Evolutionary conservation across 1,140 invertebrate species (phyloP), one percentile per base, ranked within the genome.

Genomic region (Heliconius melpomene): DNA sequence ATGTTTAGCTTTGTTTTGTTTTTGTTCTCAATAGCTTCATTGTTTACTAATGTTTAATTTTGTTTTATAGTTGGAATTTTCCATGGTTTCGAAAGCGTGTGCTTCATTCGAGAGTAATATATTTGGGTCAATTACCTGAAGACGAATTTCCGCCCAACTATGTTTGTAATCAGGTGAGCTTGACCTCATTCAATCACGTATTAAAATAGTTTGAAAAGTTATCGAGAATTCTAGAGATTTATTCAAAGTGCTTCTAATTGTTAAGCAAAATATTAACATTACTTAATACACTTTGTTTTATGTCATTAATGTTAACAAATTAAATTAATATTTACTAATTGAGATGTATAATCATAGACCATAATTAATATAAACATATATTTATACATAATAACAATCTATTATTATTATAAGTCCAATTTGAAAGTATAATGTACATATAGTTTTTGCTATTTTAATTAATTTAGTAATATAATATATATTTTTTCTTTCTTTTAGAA

Each of bases 121-220:
- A 92, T 87, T 82, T 95, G 74, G 94, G 94, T 38, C 95, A 95
- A 85, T 89, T 95, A 40, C 95, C 96, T 77, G 95, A 96, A 73
- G 97, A 97, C 87, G 97, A 98, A 89, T 99, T 97, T 95, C 98
- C 99, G 66, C 96, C 98, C 74, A 99, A 99, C 95, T 98, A 98
- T 82, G 99, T 99, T 81, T 96, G 98, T 85, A 99, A 99, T 96
- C 99, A 96, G 89, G 94, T 95, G 81, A 92, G 88, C 66, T 57
- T 83, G 83, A 83, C 80, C 79, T 82, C 78, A 74, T 79, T 84
- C 66, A 52, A 32, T 77, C 70, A 60, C 40, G 20, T 54, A 71
- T 57, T 84, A 77, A 70, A 40, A 77, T 74, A 60, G 76, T 81
- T 66, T 72, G 54, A 66, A 75, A 77, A 74, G 50, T 70, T 80